Evolutionary conservation across 23 tunicate genomes (phyloP), one percentile per base, ranked within the genome.

Genomic region (Styela plicata): DNA sequence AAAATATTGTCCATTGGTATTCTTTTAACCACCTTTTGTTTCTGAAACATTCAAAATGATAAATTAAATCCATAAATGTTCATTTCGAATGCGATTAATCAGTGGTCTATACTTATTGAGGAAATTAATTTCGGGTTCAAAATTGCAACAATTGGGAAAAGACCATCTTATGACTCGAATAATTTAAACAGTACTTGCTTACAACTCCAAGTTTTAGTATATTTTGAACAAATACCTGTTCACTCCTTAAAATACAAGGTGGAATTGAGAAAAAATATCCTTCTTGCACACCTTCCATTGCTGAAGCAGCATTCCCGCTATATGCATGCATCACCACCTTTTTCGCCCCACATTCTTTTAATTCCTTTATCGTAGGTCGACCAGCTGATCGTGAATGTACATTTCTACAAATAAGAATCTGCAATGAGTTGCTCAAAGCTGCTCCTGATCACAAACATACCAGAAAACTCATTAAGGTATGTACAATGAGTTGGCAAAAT

Each of bases 251-350:
- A 69, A 91, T 78, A 71, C 97, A 91, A 3, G 97, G 97, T 63
- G 97, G 97, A 3, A 91, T 79, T 2, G 97, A 91, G 70, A 91
- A 91, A 63, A 75, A 91, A 86, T 82, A 91, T 5, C 97, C 97
- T n/a, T 62, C 53, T 86, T 82, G 82, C 19, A 83, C 97, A 25
- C 97, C 97, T 22, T 91, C 84, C 80, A 91, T 25, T 24, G 97
- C 97, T 27, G 66, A 74, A 0, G 86, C 81, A 26, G 97, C 78
- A 61, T 87, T 94, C 25, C 98, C 98, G 75, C 94, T 87, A 76
- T 90, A 94, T 7, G 98, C 98, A 85, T 94, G 98, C 76, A 94
- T 30, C 24, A 89, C 86, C n/a, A 79, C 91, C 21, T 86, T 86
- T 70, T 66, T 76, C 18, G 84, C 90, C 2, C 82, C 78, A 88